A percentile compares a stretch with the other conserved stretches of the same genome.
phyloP scores from a whole-genome alignment of 1,140 invertebrate species.

The Neodiprion lecontei region DNA sequence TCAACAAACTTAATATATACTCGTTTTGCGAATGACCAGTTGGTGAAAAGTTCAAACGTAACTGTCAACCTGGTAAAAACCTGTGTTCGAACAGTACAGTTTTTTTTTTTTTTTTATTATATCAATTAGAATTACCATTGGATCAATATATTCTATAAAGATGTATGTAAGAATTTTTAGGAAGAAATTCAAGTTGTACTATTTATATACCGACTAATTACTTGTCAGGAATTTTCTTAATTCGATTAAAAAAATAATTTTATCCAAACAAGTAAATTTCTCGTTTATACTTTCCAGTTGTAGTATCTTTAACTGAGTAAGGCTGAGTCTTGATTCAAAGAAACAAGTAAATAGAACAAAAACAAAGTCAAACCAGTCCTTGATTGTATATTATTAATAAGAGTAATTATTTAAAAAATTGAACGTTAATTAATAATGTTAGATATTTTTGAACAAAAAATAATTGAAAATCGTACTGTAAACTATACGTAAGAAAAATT shows the following conservation, averaged over 20 bases:
- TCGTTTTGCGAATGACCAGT: too few relatives aligned
- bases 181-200: not conserved
- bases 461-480: not conserved
- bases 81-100: too few relatives aligned
- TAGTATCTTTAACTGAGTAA: not conserved
- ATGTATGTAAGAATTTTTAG: not conserved
- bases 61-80: too few relatives aligned
- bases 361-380: not conserved
- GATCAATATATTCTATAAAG: not conserved
- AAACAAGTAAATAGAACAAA: not conserved
- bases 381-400: conserved; percentile 5
- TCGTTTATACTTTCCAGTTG: not conserved
- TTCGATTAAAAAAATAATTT: not conserved
- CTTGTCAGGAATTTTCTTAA: not conserved
- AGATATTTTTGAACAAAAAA: conserved; percentile 10
- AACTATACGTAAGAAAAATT: not conserved
- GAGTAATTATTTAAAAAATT: conserved; percentile 7
- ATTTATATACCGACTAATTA: not conserved
- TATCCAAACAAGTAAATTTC: conserved; percentile 3
- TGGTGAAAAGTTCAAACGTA: too few relatives aligned
- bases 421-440: conserved; percentile 3
- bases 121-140: too few relatives aligned
- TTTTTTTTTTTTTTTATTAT: too few relatives aligned
- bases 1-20: too few relatives aligned
- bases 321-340: conserved; percentile 1